phyloP scores from a whole-genome alignment of 2,888 invertebrate genomes.

The Chrysodeixis includens region DNA sequence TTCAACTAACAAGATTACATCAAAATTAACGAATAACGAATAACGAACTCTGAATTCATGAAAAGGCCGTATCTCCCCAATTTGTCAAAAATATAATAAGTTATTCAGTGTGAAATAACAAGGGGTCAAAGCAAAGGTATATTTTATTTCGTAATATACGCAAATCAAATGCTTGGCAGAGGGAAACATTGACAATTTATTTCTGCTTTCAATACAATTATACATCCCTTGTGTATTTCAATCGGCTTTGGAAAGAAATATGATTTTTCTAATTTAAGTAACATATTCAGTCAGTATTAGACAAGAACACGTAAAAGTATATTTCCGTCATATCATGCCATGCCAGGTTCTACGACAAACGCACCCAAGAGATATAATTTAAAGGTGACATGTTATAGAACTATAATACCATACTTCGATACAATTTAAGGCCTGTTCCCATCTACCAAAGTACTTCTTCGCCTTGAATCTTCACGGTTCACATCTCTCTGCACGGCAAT shows the following conservation, averaged over 20 bases:
- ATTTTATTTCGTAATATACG: background rate
- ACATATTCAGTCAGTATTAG: too few relatives aligned
- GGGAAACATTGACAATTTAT: background rate
- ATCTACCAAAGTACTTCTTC: slow-evolving; percentile 10
- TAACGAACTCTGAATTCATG: slow-evolving; percentile 1
- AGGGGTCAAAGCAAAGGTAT: background rate
- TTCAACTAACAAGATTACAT: slow-evolving; percentile 1
- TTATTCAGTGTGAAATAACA: background rate
- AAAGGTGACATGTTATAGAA: too few relatives aligned
- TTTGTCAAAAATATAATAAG: slow-evolving; percentile 2
- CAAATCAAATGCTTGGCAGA: background rate
- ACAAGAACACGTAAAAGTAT: too few relatives aligned
- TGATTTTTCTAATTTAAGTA: too few relatives aligned
- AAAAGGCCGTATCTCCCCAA: slow-evolving; percentile 1
- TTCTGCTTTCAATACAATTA: background rate
- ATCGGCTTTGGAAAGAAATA: too few relatives aligned
- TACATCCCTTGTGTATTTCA: too few relatives aligned
- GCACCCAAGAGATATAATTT: too few relatives aligned
- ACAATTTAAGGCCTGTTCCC: background rate
- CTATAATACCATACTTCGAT: too few relatives aligned
- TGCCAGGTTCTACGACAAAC: too few relatives aligned
- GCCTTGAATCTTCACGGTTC: slow-evolving; percentile 68
- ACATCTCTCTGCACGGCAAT: slow-evolving; percentile 46
- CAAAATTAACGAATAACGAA: too few relatives aligned
- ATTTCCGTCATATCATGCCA: too few relatives aligned